Percentiles rank a stretch among this genome's conserved stretches.
These are phyloP conservation scores for Triplophysa tibetana DNA, from an alignment of 2,113 vertebrate species.

Conservation along the genomic window DNA sequence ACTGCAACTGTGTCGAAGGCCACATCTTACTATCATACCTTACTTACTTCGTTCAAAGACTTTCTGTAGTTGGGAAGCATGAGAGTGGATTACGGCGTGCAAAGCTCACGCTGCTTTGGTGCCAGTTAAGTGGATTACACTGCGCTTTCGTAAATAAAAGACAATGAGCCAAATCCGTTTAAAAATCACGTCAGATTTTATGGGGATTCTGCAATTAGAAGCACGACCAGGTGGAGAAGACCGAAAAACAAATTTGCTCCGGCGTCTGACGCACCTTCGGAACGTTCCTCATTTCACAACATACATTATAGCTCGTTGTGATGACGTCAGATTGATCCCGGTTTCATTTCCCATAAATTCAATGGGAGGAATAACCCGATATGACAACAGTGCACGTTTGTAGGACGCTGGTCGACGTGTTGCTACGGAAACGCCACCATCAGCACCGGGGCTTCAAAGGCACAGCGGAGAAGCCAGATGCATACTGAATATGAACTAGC, in stretches of 20 bases:
- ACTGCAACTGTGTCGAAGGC: background rate
- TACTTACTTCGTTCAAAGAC: background rate
- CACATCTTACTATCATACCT: background rate
- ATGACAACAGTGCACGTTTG: conserved; percentile 44
- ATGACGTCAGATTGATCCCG: background rate
- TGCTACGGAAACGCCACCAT: conserved; percentile 49
- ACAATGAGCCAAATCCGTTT: conserved; percentile 15
- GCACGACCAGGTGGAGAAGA: conserved; percentile 7
- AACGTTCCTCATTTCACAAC: background rate
- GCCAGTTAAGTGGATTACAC: conserved; percentile 24
- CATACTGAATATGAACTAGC: too few species aligned
- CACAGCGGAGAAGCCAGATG: background rate
- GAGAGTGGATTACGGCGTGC: conserved; percentile 5
- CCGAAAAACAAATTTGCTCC: conserved; percentile 8
- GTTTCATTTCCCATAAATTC: conserved; percentile 25
- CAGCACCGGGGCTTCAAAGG: conserved; percentile 39
- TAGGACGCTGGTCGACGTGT: conserved; percentile 29
- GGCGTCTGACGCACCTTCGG: background rate
- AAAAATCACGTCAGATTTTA: conserved; percentile 42
- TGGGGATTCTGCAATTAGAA: conserved; percentile 38
- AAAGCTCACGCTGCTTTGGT: conserved; percentile 5
- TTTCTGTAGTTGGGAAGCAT: conserved; percentile 3
- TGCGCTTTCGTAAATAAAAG: conserved; percentile 8
- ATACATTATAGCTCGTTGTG: background rate
- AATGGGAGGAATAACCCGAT: conserved; percentile 51